Conservation (phyloP, 2,113 vertebrate species). For the Coreoperca whiteheadi region DNA sequence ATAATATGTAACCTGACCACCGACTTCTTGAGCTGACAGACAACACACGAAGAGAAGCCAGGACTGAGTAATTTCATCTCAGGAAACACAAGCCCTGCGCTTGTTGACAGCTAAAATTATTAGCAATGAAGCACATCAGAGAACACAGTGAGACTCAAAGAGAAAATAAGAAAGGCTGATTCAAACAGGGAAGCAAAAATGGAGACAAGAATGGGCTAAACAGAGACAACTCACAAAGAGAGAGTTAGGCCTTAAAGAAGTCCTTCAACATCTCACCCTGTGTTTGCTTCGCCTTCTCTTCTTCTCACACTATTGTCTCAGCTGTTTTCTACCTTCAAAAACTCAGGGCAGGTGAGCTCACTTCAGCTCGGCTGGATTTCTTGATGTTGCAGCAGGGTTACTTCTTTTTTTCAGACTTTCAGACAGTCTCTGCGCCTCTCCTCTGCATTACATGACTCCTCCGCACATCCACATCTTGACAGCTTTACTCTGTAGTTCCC, state of each 20-base stretch:
- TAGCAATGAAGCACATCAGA: not conserved
- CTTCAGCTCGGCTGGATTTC: conserved; percentile 46
- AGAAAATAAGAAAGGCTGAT: not conserved
- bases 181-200: not conserved
- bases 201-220: not conserved
- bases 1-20: not conserved
- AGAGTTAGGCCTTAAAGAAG: not conserved
- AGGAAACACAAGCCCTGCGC: not conserved
- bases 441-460: conserved; percentile 49
- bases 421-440: conserved; percentile 22
- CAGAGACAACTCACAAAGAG: conserved; percentile 1
- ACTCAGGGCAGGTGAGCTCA: conserved; percentile 30
- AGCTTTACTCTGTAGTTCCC: conserved; percentile 43
- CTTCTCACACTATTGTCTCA: not conserved
- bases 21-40: too few species aligned
- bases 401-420: conserved; percentile 20
- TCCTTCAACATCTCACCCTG: conserved; percentile 1
- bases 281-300: not conserved
- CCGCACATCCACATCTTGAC: conserved; percentile 50
- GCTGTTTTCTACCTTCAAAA: conserved; percentile 19
- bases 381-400: conserved; percentile 51
- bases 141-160: not conserved
- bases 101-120: not conserved
- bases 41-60: not conserved
- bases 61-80: not conserved